A percentile compares a stretch with the other conserved stretches of the same genome.
phyloP scores from a whole-genome alignment of 2,797 vertebrate species.

The Helarctos malayanus region DNA sequence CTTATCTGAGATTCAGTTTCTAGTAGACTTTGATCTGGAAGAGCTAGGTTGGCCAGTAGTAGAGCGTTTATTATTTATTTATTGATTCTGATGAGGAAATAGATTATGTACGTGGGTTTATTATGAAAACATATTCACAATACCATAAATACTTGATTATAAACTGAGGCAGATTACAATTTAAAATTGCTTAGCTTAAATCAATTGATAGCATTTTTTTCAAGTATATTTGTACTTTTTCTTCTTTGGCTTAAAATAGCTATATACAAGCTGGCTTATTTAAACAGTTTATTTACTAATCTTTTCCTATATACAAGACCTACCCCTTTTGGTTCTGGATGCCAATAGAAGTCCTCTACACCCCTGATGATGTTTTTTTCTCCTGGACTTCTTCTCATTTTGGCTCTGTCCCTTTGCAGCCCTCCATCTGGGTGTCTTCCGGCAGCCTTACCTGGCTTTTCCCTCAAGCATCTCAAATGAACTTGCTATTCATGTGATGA shows the following conservation, averaged over 20 bases:
- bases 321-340: background rate
- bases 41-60: background rate
- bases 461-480: background rate
- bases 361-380: background rate
- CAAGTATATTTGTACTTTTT: background rate
- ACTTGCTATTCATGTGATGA: background rate
- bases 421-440: background rate
- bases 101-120: background rate
- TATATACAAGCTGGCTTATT: background rate
- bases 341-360: background rate
- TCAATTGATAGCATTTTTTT: background rate
- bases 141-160: background rate
- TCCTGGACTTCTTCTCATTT: background rate
- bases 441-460: background rate
- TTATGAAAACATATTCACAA: background rate
- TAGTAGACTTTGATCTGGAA: constrained; percentile 15
- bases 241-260: background rate
- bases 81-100: background rate
- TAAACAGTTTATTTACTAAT: background rate
- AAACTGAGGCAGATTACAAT: background rate
- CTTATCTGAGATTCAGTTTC: constrained; percentile 23
- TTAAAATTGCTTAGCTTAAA: constrained; percentile 5
- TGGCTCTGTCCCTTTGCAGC: background rate
- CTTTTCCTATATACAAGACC: background rate
- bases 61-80: background rate